Percentiles rank a stretch among this genome's conserved stretches.
These are phyloP conservation scores for Chalcis sispes DNA, from an alignment of 2,888 invertebrate genomes.

Conservation along the genomic window DNA sequence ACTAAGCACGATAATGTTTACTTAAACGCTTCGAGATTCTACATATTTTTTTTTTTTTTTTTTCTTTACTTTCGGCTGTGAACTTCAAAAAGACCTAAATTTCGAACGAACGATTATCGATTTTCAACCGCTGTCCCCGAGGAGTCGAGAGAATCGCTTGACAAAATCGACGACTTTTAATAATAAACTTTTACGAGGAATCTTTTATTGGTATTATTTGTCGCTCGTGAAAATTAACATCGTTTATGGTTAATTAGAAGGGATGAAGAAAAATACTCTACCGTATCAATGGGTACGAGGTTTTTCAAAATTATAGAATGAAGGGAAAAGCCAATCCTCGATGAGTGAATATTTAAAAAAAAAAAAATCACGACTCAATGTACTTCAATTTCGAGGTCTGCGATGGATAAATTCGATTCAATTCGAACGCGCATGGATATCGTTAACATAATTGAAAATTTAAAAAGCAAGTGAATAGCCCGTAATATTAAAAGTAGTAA, in stretches of 20 bases:
- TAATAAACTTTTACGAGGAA: neutral
- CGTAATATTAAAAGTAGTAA: no score
- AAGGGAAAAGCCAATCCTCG: no score
- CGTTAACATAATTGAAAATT: no score
- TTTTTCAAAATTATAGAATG: no score
- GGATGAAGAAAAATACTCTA: neutral
- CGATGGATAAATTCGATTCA: no score
- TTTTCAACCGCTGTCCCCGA: slow-evolving; percentile 27
- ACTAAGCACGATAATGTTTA: neutral
- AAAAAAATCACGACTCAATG: no score
- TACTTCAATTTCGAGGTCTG: no score
- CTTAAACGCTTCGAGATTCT: neutral
- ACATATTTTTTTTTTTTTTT: neutral
- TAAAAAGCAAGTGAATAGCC: no score
- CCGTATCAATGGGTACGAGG: neutral
- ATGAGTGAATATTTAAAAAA: no score
- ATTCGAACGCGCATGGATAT: no score
- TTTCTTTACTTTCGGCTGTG: neutral
- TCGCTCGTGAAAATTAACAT: slow-evolving; percentile 5
- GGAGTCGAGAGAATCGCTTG: slow-evolving; percentile 3
- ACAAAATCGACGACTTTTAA: neutral
- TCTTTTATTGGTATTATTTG: neutral
- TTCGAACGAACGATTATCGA: slow-evolving; percentile 34
- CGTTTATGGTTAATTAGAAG: neutral
- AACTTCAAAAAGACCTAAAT: neutral